These are phyloP conservation scores for Linnaemya vulpina DNA, from an alignment of 2,888 invertebrate genomes.

Conservation along the genomic window DNA sequence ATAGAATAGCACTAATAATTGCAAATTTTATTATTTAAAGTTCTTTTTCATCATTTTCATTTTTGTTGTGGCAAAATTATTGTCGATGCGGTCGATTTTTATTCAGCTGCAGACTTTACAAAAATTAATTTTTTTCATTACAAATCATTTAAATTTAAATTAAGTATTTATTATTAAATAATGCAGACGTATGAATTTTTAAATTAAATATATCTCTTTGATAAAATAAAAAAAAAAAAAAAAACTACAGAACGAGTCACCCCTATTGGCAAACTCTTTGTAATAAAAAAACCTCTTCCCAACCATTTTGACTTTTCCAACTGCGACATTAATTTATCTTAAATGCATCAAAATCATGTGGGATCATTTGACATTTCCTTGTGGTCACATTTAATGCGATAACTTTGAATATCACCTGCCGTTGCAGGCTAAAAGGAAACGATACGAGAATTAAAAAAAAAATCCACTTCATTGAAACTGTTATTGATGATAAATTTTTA, in stretches of 20 bases:
- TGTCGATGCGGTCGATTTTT: constrained; percentile 23
- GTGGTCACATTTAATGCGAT: constrained; percentile 4
- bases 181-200: background rate
- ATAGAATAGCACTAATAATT: constrained; percentile 46
- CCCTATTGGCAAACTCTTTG: too few relatives aligned
- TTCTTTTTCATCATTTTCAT: background rate
- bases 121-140: background rate
- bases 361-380: background rate
- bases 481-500: constrained; percentile 42
- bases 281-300: too few relatives aligned
- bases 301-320: background rate
- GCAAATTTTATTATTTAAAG: constrained; percentile 36
- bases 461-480: constrained; percentile 11
- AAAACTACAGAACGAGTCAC: too few relatives aligned
- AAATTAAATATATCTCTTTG: background rate
- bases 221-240: too few relatives aligned
- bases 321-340: background rate
- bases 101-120: background rate
- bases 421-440: background rate
- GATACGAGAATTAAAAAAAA: background rate
- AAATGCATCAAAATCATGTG: background rate
- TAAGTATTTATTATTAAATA: background rate
- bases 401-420: background rate
- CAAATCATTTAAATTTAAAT: constrained; percentile 44
- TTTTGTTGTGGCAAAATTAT: constrained; percentile 25